Base-by-base conservation (phyloP, 92 coral and sea anemone genomes). In the Blastomussa wellsi region DNA sequence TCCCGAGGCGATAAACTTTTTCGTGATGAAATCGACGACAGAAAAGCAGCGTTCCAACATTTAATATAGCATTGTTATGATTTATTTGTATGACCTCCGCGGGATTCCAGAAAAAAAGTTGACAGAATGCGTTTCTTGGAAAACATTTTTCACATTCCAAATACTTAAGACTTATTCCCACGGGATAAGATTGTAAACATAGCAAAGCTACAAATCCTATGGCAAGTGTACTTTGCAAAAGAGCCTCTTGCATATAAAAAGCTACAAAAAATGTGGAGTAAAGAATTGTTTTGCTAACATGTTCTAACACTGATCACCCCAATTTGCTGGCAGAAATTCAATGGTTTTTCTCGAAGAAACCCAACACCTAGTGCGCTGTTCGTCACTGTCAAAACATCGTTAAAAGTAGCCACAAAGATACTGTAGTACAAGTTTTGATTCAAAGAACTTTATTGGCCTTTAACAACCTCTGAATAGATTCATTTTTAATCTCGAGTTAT, bases 141-240 rank as follows among this genome's bases (percentile, higher is more conserved):
- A 59, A 48, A 90, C 74, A 94, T 94, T 88, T 90, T 83, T 92
- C 51, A 42, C 92, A 94, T 94, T 85, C 95, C 95, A 85, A 42
- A 52, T 55, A 67, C 90, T 88, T 89, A 88, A 84, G 80, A 81
- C 72, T 33, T 82, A 92, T 90, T 92, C 98, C 95, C 98, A 72
- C 19, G 93, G 92, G 95, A 86, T 69, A 28, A 44, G 60, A 84
- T n/a, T 84, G 77, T 84, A 87, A 86, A 90, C 93, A 86, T 82
- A 86, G 28, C 79, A 59, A 33, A 62, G n/a, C 51, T 74, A 36
- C 17, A 55, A 70, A 29, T 29, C 39, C 42, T 36, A 6, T 82
- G 69, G 59, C 26, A 82, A 81, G 86, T 71, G 74, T 73, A 69
- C 89, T 69, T 86, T 79, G 74, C 41, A 42, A 70, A 86, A 80